Conservation (phyloP, 2,113 vertebrate species). For the Neomonachus schauinslandi region DNA sequence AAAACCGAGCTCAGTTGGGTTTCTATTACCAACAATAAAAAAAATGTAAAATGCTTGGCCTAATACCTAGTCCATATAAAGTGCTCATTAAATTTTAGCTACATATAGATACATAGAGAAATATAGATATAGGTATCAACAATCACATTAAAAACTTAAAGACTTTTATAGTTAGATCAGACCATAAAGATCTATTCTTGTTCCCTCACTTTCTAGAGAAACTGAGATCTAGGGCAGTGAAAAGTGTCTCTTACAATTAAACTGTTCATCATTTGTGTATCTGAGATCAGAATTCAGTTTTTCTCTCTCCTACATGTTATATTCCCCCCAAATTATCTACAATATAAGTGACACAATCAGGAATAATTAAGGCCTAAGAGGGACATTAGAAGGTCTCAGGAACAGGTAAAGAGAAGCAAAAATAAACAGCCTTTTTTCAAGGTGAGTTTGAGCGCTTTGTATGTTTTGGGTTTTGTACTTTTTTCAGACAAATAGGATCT, state of each 20-base stretch:
- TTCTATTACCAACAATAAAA: slow-evolving; percentile 11
- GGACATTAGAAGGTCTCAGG: background rate
- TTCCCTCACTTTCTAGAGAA: background rate
- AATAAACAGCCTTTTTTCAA: background rate
- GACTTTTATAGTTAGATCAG: background rate
- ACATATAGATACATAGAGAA: background rate
- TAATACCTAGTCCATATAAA: background rate
- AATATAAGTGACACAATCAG: background rate
- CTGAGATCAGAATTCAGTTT: background rate
- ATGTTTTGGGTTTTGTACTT: background rate
- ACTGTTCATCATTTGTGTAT: background rate
- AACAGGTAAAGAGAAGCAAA: background rate
- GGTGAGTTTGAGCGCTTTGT: background rate
- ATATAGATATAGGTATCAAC: background rate
- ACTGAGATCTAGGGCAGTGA: background rate
- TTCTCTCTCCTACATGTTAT: background rate
- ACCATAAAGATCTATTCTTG: background rate
- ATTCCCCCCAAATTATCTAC: background rate
- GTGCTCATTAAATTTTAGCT: background rate
- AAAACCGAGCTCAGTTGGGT: background rate
- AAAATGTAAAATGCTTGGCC: background rate
- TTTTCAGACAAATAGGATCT: slow-evolving; percentile 14
- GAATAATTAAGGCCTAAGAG: background rate
- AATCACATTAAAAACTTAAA: background rate
- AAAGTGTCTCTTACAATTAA: background rate